A percentile compares a stretch with the other conserved stretches of the same genome.
Evolutionary conservation across 1,140 invertebrate species (phyloP).

Genomic region (Sitodiplosis mosellana): DNA sequence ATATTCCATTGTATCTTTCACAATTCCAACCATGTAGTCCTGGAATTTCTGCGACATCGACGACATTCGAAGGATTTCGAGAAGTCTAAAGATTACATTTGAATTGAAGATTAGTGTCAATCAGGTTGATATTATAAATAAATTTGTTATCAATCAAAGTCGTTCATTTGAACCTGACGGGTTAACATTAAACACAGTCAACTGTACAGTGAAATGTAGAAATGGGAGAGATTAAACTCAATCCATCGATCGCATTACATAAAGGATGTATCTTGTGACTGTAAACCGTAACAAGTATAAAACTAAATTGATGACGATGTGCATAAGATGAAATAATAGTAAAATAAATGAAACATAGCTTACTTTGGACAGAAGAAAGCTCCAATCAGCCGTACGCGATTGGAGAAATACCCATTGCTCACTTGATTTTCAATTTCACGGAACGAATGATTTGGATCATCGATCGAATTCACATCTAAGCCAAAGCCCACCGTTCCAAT

Average conservation of each 20-base stretch:
- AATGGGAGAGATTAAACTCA: no score
- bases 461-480: not conserved
- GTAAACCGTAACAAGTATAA: no score
- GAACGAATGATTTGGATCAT: not conserved
- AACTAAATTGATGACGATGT: no score
- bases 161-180: no score
- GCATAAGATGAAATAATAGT: not conserved
- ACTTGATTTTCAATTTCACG: not conserved
- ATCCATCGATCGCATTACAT: no score
- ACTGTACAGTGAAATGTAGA: no score
- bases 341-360: conserved; percentile 4
- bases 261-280: no score
- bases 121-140: no score
- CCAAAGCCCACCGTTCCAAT: not conserved
- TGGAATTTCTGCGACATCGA: conserved; percentile 2
- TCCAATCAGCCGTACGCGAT: conserved; percentile 8
- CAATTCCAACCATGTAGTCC: conserved; percentile 27
- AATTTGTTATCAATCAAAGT: no score
- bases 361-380: conserved; percentile 16
- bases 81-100: not conserved
- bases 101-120: no score
- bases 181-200: no score
- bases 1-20: conserved; percentile 32
- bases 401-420: conserved; percentile 2
- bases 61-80: not conserved